These are phyloP conservation scores for Augochlorella aurata DNA, from an alignment of 2,888 invertebrate species.

Conservation along the genomic window DNA sequence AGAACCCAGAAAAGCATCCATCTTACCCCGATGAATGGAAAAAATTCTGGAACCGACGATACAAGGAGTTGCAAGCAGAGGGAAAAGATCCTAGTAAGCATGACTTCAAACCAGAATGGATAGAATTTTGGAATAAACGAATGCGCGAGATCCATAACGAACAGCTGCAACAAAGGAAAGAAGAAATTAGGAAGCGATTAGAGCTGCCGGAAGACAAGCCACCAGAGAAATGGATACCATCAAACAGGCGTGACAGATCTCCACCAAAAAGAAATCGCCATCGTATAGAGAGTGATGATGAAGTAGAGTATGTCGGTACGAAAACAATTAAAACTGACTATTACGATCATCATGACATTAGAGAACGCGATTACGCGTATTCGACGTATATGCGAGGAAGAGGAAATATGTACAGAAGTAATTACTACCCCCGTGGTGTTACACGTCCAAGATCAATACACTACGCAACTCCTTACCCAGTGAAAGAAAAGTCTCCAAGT, in stretches of 20 bases:
- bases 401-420: slow-evolving; percentile 65
- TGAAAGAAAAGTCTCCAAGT: slow-evolving; percentile 75
- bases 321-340: slow-evolving; percentile 73
- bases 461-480: slow-evolving; percentile 78
- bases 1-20: slow-evolving; percentile 94
- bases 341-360: slow-evolving; percentile 74
- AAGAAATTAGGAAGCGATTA: slow-evolving; percentile 87
- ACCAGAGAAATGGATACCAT: slow-evolving; percentile 66
- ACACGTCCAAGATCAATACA: slow-evolving; percentile 68
- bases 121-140: slow-evolving; percentile 91
- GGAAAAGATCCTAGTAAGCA: slow-evolving; percentile 90
- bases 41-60: slow-evolving; percentile 92
- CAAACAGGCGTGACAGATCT: slow-evolving; percentile 65
- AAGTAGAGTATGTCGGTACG: slow-evolving; percentile 78
- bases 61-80: slow-evolving; percentile 89
- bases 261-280: slow-evolving; percentile 60
- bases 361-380: slow-evolving; percentile 67
- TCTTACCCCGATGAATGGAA: slow-evolving; percentile 95
- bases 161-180: slow-evolving; percentile 86
- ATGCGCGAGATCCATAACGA: slow-evolving; percentile 90
- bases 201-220: slow-evolving; percentile 83
- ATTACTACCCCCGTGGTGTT: slow-evolving; percentile 62
- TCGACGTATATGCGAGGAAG: slow-evolving; percentile 66
- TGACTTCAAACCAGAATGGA: slow-evolving; percentile 95
- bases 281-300: slow-evolving; percentile 77